Evolutionary conservation across 2,888 invertebrate species (phyloP).

Genomic region (Sepioteuthis lessoniana): DNA sequence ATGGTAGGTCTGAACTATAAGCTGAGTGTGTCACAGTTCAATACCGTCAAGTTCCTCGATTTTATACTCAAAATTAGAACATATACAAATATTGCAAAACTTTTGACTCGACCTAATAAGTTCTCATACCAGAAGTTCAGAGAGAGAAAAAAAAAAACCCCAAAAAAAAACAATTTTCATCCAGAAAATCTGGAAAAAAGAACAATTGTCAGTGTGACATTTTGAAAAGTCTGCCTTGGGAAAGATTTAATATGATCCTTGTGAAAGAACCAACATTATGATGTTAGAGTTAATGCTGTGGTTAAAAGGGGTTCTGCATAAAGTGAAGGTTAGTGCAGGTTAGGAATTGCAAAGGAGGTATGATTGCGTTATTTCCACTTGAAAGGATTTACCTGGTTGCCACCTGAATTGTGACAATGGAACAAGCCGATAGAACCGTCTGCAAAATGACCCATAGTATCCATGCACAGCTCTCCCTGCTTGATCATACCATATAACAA

Average conservation of each 20-base stretch:
- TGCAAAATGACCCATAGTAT: constrained; percentile 93
- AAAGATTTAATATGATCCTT: background rate
- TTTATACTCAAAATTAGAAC: too few species aligned
- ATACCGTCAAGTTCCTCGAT: too few species aligned
- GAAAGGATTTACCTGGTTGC: constrained; percentile 84
- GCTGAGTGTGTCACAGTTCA: too few species aligned
- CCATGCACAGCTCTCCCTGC: constrained; percentile 87
- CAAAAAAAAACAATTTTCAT: too few species aligned
- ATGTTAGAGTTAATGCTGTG: background rate
- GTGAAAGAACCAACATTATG: background rate
- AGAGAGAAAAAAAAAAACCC: too few species aligned
- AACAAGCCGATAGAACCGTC: constrained; percentile 89
- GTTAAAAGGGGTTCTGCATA: too few species aligned
- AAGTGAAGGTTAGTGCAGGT: background rate
- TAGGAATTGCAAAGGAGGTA: background rate
- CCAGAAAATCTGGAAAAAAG: background rate
- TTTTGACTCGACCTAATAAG: too few species aligned
- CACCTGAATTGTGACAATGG: constrained; percentile 95
- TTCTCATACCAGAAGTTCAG: too few species aligned
- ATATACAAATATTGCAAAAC: too few species aligned
- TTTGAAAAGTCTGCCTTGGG: background rate
- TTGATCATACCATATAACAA: constrained; percentile 83
- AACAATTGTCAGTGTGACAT: background rate
- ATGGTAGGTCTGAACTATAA: too few species aligned
- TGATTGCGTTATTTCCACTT: background rate